Evolutionary conservation across 2,888 invertebrate genomes (phyloP).

Genomic region (Druceiella hillmani): DNA sequence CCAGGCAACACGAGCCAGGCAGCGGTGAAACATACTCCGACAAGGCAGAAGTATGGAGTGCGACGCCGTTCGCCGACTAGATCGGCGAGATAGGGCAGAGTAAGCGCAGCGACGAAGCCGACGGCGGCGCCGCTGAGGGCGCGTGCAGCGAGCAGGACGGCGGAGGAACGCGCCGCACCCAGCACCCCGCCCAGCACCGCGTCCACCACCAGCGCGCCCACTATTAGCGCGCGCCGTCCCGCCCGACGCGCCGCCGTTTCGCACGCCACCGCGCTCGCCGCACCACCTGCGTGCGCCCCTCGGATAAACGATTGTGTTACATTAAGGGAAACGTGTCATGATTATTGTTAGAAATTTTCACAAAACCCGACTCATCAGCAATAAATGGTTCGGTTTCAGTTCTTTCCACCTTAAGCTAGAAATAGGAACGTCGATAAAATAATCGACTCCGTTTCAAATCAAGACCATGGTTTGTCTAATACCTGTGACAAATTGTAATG

Average conservation of each 20-base stretch:
- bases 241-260: constrained; percentile 63
- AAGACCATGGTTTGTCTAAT: too few relatives aligned
- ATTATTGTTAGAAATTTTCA: too few relatives aligned
- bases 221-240: constrained; percentile 53
- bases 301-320: too few relatives aligned
- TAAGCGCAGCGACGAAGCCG: constrained; percentile 56
- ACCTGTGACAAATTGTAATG: too few relatives aligned
- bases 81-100: constrained; percentile 62
- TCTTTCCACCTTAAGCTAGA: too few relatives aligned
- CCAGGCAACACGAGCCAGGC: constrained; percentile 59
- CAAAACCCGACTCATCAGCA: too few relatives aligned
- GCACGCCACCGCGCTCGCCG: constrained; percentile 68
- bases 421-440: too few relatives aligned
- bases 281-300: too few relatives aligned
- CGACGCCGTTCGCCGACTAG: constrained; percentile 55
- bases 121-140: constrained; percentile 59
- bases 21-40: constrained; percentile 58
- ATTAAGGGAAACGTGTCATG: too few relatives aligned
- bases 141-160: constrained; percentile 43
- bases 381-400: too few relatives aligned
- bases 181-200: constrained; percentile 41
- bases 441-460: too few relatives aligned
- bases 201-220: constrained; percentile 47
- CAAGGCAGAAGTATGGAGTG: constrained; percentile 55
- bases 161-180: constrained; percentile 31